Percentiles rank a stretch among this genome's conserved stretches.
These are phyloP conservation scores for Leptopterna dolabrata DNA, from an alignment of 2,888 invertebrate genomes.

Conservation along the genomic window DNA sequence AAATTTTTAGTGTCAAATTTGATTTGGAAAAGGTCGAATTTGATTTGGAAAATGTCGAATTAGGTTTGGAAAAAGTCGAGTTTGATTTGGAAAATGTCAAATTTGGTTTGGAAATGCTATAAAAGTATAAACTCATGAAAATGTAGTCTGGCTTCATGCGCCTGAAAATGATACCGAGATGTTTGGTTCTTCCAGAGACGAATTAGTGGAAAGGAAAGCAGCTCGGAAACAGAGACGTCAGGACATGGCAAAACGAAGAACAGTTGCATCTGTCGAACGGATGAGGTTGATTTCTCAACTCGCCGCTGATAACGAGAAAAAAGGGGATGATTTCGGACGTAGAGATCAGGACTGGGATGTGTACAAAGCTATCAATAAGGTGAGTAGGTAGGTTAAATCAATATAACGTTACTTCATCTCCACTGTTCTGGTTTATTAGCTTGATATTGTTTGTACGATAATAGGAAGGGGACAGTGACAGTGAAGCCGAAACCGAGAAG, in stretches of 20 bases:
- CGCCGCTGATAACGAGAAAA: conserved; percentile 83
- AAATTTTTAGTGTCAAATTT: too few relatives aligned
- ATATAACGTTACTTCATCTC: neutral
- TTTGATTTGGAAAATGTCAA: too few relatives aligned
- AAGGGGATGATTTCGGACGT: conserved; percentile 90
- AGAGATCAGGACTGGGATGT: conserved; percentile 97
- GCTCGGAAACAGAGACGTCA: conserved; percentile 82
- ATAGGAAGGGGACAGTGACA: conserved; percentile 84
- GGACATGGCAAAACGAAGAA: conserved; percentile 89
- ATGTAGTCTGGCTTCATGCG: too few relatives aligned
- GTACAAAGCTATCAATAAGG: conserved; percentile 83
- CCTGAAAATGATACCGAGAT: too few relatives aligned
- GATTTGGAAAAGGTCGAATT: too few relatives aligned
- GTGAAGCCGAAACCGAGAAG: conserved; percentile 91
- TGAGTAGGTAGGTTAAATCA: neutral
- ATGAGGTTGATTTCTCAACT: conserved; percentile 94
- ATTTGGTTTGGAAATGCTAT: too few relatives aligned
- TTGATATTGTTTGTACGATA: neutral
- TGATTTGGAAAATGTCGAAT: too few relatives aligned
- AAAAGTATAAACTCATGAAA: too few relatives aligned
- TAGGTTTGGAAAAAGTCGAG: too few relatives aligned
- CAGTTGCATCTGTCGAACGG: conserved; percentile 92
- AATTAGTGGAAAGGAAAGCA: conserved; percentile 78
- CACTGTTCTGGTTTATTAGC: too few relatives aligned
- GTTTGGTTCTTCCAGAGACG: conserved; percentile 70